Base-by-base conservation (phyloP, 2,797 vertebrate species). In the Gobio occitaniae region DNA sequence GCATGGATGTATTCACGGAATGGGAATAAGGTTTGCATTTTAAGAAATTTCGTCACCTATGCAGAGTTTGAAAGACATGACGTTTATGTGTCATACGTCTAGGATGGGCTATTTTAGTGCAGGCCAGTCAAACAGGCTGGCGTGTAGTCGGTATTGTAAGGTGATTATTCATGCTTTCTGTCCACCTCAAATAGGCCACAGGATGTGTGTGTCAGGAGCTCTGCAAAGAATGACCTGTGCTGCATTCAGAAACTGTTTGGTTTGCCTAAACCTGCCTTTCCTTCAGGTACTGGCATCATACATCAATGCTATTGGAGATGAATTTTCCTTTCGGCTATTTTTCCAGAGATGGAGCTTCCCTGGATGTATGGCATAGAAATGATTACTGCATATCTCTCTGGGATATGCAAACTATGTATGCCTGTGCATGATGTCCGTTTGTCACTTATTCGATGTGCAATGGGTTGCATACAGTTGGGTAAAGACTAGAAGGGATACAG, bases 181-280 rank as follows among this genome's bases (percentile, higher is more conserved):
- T 71, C 56, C 56, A 79, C 52, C 69, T 56, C 70, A 78, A 83
- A 85, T 71, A 80, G 85, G 75, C 76, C 84, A 59, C 59, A 44
- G 68, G 29, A 54, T 86, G 13, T 63, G 68, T 69, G 68, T 69
- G 66, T 63, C 36, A 59, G 48, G 36, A 16, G 50, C 25, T 77
- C 12, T 86, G 16, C 47, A 77, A 47, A 66, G 38, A 32, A 17
- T 61, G 63, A 56, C 65, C 65, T 38, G 25, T 21, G 8, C 36
- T 56, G 48, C 36, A 84, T 59, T 66, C 2, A 54, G 54, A 15
- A 47, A 48, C 44, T n/a, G 12, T n/a, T 19, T 52, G 5, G 15
- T 52, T 50, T 70, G 15, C 17, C 13, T 52, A 79, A 48, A 19
- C 44, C 1, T n/a, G 47, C 19, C 32, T 38, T 54, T 66, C 9